phyloP scores from a whole-genome alignment of 2,888 invertebrate genomes.

The Chymomyza amoena region DNA sequence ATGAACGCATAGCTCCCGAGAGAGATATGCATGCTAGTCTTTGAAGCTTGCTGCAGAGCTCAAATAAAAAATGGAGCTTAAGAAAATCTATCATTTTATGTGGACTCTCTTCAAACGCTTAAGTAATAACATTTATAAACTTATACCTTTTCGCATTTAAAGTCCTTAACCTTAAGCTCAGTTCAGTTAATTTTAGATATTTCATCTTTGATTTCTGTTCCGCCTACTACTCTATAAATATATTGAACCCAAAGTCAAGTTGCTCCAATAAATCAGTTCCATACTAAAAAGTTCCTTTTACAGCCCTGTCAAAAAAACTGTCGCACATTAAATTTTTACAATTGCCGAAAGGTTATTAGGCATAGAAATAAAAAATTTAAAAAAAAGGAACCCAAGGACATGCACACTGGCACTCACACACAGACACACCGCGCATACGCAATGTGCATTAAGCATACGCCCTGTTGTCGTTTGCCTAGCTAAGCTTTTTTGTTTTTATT shows the following conservation, averaged over 20 bases:
- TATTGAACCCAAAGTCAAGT: neutral
- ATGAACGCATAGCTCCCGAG: too few relatives aligned
- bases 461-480: constrained; percentile 20
- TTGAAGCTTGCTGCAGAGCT: too few relatives aligned
- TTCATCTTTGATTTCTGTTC: too few relatives aligned
- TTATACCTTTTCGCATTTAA: too few relatives aligned
- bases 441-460: constrained; percentile 50
- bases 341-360: neutral
- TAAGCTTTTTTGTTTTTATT: neutral
- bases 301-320: too few relatives aligned
- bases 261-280: neutral
- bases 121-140: too few relatives aligned
- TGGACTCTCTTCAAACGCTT: too few relatives aligned
- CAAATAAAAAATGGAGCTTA: too few relatives aligned
- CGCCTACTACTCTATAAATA: neutral
- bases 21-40: too few relatives aligned
- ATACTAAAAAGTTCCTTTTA: neutral
- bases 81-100: too few relatives aligned
- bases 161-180: too few relatives aligned
- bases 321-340: neutral
- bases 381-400: neutral
- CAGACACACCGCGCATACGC: constrained; percentile 30
- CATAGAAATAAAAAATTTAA: neutral
- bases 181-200: too few relatives aligned
- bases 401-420: neutral